Conservation (phyloP, 2,888 invertebrate genomes). For the Pterostichus madidus region DNA sequence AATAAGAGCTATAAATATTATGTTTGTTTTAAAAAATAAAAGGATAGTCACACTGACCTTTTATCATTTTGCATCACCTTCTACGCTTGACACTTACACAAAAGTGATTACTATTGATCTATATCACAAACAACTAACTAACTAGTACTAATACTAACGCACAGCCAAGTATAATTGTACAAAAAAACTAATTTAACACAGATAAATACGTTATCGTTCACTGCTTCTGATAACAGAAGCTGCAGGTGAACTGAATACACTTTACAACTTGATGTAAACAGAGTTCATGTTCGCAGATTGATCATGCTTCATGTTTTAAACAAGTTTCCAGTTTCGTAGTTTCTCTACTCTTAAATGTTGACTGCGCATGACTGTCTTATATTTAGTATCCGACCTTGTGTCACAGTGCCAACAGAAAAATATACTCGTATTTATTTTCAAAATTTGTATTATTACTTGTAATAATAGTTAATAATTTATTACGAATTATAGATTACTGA, state of each 20-base stretch:
- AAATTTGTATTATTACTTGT: too few species aligned
- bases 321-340: not conserved
- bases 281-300: not conserved
- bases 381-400: slow-evolving; percentile 6
- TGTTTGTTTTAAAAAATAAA: too few species aligned
- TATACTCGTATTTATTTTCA: too few species aligned
- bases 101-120: not conserved
- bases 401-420: too few species aligned
- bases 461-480: too few species aligned
- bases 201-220: slow-evolving; percentile 6
- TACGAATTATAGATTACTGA: too few species aligned
- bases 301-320: not conserved
- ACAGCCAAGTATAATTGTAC: not conserved
- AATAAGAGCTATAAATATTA: too few species aligned
- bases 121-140: not conserved
- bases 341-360: not conserved
- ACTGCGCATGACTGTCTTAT: slow-evolving; percentile 19
- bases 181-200: not conserved
- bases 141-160: not conserved
- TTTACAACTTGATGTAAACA: not conserved
- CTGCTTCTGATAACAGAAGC: not conserved
- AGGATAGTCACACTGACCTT: not conserved
- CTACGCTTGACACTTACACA: not conserved
- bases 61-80: slow-evolving; percentile 8
- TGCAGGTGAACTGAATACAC: not conserved